Evolutionary conservation across 2,113 vertebrate genomes (phyloP).

Genomic region (Thunnus thynnus): DNA sequence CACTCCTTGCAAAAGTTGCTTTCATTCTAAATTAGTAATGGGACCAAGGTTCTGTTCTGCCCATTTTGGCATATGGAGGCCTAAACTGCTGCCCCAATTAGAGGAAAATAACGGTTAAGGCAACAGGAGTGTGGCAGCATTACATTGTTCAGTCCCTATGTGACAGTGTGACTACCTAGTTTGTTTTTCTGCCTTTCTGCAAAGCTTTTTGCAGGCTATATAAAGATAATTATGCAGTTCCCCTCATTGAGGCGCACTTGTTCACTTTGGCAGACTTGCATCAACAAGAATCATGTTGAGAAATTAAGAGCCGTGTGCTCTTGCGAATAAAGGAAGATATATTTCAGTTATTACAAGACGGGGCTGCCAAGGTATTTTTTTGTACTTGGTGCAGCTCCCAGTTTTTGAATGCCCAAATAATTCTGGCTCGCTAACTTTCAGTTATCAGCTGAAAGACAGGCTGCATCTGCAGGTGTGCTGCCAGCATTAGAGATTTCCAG

Average conservation of each 20-base stretch:
- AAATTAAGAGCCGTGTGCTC: conserved; percentile 34
- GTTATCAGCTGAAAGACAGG: conserved; percentile 59
- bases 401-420: conserved; percentile 35
- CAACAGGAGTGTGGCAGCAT: conserved; percentile 1
- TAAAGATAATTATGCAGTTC: conserved; percentile 40
- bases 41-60: conserved; percentile 1
- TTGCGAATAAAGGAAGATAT: conserved; percentile 24
- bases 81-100: conserved; percentile 8
- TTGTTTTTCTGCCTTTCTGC: conserved; percentile 13
- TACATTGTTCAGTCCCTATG: conserved; percentile 9
- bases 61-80: background rate
- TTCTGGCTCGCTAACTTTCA: conserved; percentile 47
- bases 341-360: conserved; percentile 23
- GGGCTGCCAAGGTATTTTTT: conserved; percentile 29
- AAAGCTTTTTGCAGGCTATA: conserved; percentile 24
- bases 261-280: conserved; percentile 38
- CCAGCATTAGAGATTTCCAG: conserved; percentile 39
- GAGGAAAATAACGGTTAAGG: conserved; percentile 13
- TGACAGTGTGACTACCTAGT: conserved; percentile 1
- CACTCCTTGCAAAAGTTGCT: background rate
- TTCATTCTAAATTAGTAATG: conserved; percentile 32
- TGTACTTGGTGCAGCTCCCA: conserved; percentile 52
- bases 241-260: conserved; percentile 22
- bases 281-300: conserved; percentile 40
- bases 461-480: conserved; percentile 44